phyloP scores from a whole-genome alignment of 1,140 invertebrate genomes.

The Philotrypesis tridentata region DNA sequence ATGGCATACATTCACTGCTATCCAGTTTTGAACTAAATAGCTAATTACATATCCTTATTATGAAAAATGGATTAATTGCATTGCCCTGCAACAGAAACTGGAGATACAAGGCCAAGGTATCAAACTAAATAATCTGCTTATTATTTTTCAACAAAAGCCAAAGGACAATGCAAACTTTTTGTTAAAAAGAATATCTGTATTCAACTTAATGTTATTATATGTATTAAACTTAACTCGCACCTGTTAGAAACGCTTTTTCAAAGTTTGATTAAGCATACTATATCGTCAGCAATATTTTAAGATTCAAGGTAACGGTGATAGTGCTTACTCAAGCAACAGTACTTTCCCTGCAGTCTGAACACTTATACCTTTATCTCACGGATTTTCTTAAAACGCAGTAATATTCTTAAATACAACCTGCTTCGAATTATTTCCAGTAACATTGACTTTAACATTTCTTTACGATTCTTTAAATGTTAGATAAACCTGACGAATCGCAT shows the following conservation, averaged over 20 bases:
- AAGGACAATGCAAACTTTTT: conserved; percentile 17
- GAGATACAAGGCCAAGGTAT: conserved; percentile 31
- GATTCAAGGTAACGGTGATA: not conserved
- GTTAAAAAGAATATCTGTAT: conserved; percentile 30
- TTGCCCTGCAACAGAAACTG: conserved; percentile 14
- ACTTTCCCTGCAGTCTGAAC: not conserved
- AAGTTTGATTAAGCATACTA: conserved; percentile 27
- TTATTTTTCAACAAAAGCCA: conserved; percentile 30
- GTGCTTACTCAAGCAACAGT: not conserved
- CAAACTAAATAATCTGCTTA: conserved; percentile 31
- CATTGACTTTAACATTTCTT: conserved; percentile 42
- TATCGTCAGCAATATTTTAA: conserved; percentile 16
- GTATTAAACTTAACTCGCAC: conserved; percentile 33
- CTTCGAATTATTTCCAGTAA: conserved; percentile 30
- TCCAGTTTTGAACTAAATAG: conserved; percentile 18
- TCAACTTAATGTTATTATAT: conserved; percentile 30
- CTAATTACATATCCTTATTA: not conserved
- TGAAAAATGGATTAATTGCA: not conserved
- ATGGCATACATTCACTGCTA: not conserved
- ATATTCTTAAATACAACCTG: conserved; percentile 32
- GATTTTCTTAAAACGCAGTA: conserved; percentile 5
- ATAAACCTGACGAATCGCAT: not conserved
- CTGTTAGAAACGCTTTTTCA: conserved; percentile 21
- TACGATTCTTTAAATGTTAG: conserved; percentile 29
- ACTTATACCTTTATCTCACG: conserved; percentile 8